These are phyloP conservation scores for Ectobius pallidus DNA, from an alignment of 2,888 invertebrate genomes.

Conservation along the genomic window DNA sequence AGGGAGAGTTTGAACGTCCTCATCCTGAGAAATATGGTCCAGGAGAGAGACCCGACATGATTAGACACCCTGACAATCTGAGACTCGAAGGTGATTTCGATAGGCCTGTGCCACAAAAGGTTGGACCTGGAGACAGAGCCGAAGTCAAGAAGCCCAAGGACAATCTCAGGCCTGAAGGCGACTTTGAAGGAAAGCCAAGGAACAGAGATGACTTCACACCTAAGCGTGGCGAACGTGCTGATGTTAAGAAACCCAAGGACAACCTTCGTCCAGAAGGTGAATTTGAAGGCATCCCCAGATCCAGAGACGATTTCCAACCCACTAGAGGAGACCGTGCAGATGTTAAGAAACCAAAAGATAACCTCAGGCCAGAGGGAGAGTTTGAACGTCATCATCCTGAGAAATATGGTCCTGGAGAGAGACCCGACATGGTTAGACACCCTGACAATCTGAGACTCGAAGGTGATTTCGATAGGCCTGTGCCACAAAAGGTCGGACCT, in stretches of 20 bases:
- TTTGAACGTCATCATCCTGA: conserved; percentile 48
- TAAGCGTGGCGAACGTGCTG: conserved; percentile 53
- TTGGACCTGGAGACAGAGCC: conserved; percentile 48
- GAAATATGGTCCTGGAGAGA: conserved; percentile 50
- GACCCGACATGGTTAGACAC: conserved; percentile 45
- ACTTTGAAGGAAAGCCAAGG: conserved; percentile 37
- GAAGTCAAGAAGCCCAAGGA: conserved; percentile 51
- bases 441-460: conserved; percentile 61
- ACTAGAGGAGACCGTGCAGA: conserved; percentile 47
- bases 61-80: conserved; percentile 66
- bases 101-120: conserved; percentile 51
- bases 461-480: conserved; percentile 54
- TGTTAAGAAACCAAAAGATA: conserved; percentile 52
- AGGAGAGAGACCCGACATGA: conserved; percentile 66
- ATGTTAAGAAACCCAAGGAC: conserved; percentile 46
- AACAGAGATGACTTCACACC: conserved; percentile 43
- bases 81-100: conserved; percentile 61
- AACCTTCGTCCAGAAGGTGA: conserved; percentile 63
- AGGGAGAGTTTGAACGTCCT: conserved; percentile 57
- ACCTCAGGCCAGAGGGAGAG: conserved; percentile 47
- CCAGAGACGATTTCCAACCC: conserved; percentile 60
- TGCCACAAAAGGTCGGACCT: conserved; percentile 54
- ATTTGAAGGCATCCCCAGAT: conserved; percentile 48
- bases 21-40: conserved; percentile 54
- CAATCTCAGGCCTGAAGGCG: conserved; percentile 53